A percentile compares a stretch with the other conserved stretches of the same genome.
Evolutionary conservation across 2,113 vertebrate species (phyloP).

Genomic region (Ondatra zibethicus): DNA sequence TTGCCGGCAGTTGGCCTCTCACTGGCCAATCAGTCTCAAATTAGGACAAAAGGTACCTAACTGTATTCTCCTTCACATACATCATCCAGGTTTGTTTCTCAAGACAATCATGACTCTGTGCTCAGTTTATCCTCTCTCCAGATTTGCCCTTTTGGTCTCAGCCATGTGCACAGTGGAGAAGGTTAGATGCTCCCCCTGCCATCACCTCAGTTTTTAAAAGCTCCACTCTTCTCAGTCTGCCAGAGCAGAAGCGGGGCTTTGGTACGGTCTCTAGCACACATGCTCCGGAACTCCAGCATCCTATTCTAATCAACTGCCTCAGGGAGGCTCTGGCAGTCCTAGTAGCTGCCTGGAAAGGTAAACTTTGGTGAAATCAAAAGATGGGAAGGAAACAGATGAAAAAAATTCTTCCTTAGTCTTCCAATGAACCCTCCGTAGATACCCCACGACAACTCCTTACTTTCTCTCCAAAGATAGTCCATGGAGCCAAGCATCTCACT

Average conservation of each 20-base stretch:
- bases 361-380: background rate
- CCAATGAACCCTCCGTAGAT: background rate
- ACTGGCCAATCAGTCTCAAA: background rate
- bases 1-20: background rate
- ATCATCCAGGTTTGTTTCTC: background rate
- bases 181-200: too few relatives aligned
- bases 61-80: background rate
- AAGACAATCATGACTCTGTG: background rate
- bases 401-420: background rate
- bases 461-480: background rate
- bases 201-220: background rate
- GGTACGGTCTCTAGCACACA: fast-evolving
- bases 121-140: background rate
- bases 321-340: background rate
- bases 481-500: background rate
- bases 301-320: background rate
- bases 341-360: background rate
- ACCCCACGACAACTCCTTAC: background rate
- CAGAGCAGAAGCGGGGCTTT: background rate
- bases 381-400: background rate
- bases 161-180: background rate
- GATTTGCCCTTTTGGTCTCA: background rate
- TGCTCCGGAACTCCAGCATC: background rate
- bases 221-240: background rate
- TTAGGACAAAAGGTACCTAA: background rate